Evolutionary conservation across 2,113 vertebrate genomes (phyloP), one percentile per base, ranked within the genome.

Genomic region (Dromas ardeola): DNA sequence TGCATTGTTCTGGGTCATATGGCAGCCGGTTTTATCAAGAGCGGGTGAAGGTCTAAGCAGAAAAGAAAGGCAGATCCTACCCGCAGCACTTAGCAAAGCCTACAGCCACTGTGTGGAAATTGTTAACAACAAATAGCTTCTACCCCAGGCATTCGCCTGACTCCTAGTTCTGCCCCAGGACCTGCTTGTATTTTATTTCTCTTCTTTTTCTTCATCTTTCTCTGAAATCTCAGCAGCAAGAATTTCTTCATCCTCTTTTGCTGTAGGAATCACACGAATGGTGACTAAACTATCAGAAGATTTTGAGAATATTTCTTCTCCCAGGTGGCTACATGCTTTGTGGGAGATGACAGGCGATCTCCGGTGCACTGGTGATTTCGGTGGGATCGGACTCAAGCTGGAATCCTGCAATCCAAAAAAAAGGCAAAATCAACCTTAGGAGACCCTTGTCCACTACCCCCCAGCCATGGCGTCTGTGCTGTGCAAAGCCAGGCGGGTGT

Each of bases 211-310:
- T 14, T 95, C 81, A 59, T 93, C 96, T 49, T 58, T 88, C 23
- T 96, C 95, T 0, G 82, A 40, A 63, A 98, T 82, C 91, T 99
- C 98, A 93, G 99, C 98, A 0, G 97, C 97, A 11, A 99, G 98
- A n/a, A 98, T 62, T 98, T 99, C 98, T 81, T 99, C 98, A 1
- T 72, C 63, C 0, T 98, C 97, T 13, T 97, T 83, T 0, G 88
- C 93, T 0, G 73, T 94, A 0, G 98, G 81, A 45, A 98, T 98
- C 97, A 99, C 95, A 25, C 92, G 96, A 91, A 99, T 98, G 71
- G 96, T 45, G 72, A 99, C 79, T 0, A 97, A 97, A 78, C 93
- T 98, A 86, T 99, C 98, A 2, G 98, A 67, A 2, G 96, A 97
- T 70, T 98, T 93, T 0, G 98, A 95, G 56, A 95, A 61, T 0